These are phyloP conservation scores for Pararge aegeria DNA, from an alignment of 1,140 invertebrate species.

Conservation along the genomic window DNA sequence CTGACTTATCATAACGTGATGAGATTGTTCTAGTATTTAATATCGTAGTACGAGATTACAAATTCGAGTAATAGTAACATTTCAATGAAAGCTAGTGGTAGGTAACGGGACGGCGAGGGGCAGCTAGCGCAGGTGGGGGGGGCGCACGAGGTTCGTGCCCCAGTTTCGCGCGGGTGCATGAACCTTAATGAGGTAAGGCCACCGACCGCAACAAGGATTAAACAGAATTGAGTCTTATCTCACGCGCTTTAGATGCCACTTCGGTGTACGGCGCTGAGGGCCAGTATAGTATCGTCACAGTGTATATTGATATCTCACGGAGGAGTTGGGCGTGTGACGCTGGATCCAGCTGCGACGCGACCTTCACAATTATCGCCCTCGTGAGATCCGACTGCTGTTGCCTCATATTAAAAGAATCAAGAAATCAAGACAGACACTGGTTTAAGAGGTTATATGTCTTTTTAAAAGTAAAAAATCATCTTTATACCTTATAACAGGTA, in stretches of 20 bases:
- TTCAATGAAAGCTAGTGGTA: conserved; percentile 72
- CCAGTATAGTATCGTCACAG: conserved; percentile 62
- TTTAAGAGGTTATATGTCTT: not conserved
- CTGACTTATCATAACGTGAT: conserved; percentile 20
- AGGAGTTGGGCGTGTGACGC: conserved; percentile 64
- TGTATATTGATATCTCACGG: conserved; percentile 68
- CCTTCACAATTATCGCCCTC: conserved; percentile 69
- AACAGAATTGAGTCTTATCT: conserved; percentile 46
- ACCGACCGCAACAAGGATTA: conserved; percentile 59
- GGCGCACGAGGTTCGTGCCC: conserved; percentile 72
- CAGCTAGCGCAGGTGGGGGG: conserved; percentile 48
- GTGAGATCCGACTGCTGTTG: conserved; percentile 45
- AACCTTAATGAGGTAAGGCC: conserved; percentile 79
- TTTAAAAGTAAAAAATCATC: not conserved
- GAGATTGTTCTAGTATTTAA: conserved; percentile 27
- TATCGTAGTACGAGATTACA: conserved; percentile 37
- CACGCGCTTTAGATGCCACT: conserved; percentile 29
- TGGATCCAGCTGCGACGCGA: conserved; percentile 69
- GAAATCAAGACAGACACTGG: not conserved
- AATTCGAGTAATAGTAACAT: conserved; percentile 53
- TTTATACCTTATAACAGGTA: too few species aligned
- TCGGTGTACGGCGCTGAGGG: conserved; percentile 33
- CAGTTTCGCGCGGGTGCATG: conserved; percentile 76
- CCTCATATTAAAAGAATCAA: conserved; percentile 22
- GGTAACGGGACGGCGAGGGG: conserved; percentile 63